These are phyloP conservation scores for Enteromius paludinosus DNA, from an alignment of 2,797 vertebrate genomes.

Conservation along the genomic window DNA sequence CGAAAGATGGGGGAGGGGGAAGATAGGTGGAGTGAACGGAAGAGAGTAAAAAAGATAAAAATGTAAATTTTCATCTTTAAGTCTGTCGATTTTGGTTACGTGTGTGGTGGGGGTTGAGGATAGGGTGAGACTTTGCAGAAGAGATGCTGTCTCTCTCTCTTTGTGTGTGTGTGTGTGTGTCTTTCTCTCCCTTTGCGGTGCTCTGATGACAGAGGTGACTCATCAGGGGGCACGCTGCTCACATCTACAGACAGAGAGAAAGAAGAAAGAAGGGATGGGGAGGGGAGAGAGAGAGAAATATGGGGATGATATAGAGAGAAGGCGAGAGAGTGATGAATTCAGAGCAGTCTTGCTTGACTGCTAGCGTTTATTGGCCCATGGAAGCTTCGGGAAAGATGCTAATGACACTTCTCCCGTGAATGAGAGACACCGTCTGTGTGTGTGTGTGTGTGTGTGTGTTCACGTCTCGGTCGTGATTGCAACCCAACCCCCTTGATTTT, in stretches of 20 bases:
- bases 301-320: slow-evolving; percentile 36
- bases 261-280: slow-evolving; percentile 49
- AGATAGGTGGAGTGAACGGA: slow-evolving; percentile 9
- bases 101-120: slow-evolving; percentile 46
- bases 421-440: slow-evolving; percentile 46
- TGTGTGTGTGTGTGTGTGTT: slow-evolving; percentile 11
- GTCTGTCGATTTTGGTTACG: slow-evolving; percentile 43
- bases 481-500: slow-evolving; percentile 41
- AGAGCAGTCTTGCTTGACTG: slow-evolving; percentile 66
- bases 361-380: slow-evolving; percentile 65
- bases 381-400: slow-evolving; percentile 65
- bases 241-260: slow-evolving; percentile 58
- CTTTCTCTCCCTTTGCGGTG: slow-evolving; percentile 55
- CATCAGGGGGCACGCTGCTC: slow-evolving; percentile 61
- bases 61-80: slow-evolving; percentile 49
- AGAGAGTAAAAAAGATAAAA: slow-evolving; percentile 40
- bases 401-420: slow-evolving; percentile 62
- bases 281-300: slow-evolving; percentile 25
- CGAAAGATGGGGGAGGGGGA: slow-evolving; percentile 6
- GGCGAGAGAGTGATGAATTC: slow-evolving; percentile 62
- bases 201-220: slow-evolving; percentile 68
- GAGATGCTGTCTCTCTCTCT: slow-evolving; percentile 38
- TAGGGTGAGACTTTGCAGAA: slow-evolving; percentile 51
- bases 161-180: slow-evolving; percentile 37
- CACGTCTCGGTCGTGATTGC: slow-evolving; percentile 25